A percentile compares a stretch with the other conserved stretches of the same genome.
These are phyloP conservation scores for Gastracanthus pulcherrimus DNA, from an alignment of 2,888 invertebrate genomes.

Conservation along the genomic window DNA sequence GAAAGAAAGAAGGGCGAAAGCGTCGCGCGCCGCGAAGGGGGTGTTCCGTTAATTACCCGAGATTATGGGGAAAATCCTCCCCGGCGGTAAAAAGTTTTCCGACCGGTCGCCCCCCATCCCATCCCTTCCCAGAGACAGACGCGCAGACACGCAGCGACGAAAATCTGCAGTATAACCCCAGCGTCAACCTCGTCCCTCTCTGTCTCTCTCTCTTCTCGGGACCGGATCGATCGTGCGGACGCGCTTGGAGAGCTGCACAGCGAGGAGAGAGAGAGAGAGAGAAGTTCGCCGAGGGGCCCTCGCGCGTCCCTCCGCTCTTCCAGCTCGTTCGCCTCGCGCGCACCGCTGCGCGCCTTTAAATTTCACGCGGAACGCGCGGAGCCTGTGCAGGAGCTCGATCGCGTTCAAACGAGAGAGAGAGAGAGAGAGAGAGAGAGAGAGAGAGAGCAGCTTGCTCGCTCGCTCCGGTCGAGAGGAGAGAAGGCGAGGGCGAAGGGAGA, in stretches of 20 bases:
- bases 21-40: not conserved
- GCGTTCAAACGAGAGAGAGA: constrained; percentile 33
- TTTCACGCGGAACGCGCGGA: constrained; percentile 58
- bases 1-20: not conserved
- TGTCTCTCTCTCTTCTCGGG: constrained; percentile 31
- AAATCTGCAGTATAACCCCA: constrained; percentile 16
- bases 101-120: constrained; percentile 37
- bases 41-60: constrained; percentile 70
- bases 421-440: constrained; percentile 27
- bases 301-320: constrained; percentile 25
- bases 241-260: constrained; percentile 14
- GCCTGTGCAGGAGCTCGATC: constrained; percentile 8
- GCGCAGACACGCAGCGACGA: constrained; percentile 1
- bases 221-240: constrained; percentile 64
- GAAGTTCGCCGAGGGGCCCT: constrained; percentile 32
- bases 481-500: constrained; percentile 1
- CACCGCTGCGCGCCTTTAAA: constrained; percentile 58
- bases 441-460: constrained; percentile 25
- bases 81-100: constrained; percentile 69
- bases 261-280: constrained; percentile 10
- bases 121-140: not conserved
- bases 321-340: constrained; percentile 47
- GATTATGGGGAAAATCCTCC: constrained; percentile 71
- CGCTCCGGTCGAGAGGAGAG: constrained; percentile 10
- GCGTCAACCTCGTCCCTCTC: not conserved